Evolutionary conservation across 2,797 vertebrate genomes (phyloP), one percentile per base, ranked within the genome.

Genomic region (Enteromius afrohamiltoni): DNA sequence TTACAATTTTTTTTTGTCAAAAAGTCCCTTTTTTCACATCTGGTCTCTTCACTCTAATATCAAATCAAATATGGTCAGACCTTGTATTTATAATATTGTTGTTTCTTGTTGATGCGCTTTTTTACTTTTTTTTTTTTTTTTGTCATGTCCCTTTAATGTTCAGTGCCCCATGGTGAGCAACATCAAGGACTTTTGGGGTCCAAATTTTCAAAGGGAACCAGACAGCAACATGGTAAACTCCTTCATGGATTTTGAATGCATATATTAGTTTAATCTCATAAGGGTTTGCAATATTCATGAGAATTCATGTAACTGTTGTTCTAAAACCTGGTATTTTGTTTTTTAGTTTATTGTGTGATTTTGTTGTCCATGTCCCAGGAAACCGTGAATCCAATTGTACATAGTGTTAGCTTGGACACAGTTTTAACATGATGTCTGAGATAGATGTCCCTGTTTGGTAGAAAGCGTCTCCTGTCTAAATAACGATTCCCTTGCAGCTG

Each of bases 171-270:
- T 88, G 91, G 91, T 77, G 87, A 40, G 73, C 88, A 86, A 68
- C 92, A 92, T 84, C 94, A 85, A 84, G 91, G 91, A 84, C 89
- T 86, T 90, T 84, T 69, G 87, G 86, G 85, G 76, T 49, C 87
- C 89, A 94, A 93, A 88, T 86, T 79, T 87, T 80, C 11, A 75
- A 86, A 84, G 88, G 82, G 85, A 76, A 84, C 87, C 87, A 89
- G 87, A 91, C 90, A 91, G 62, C 89, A 90, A 85, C 31, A 86
- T 81, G 94, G 93, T 95, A 94, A 94, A 90, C 67, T 69, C 67
- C 6, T 21, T 53, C 2, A 26, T 58, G 8, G 37, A 53, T 80
- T 19, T 11, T 62, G 6, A 51, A 69, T 69, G 8, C 64, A 53
- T 26, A 9, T n/a, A 4, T 77, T 40, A 77, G 13, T 21, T 68